Conservation (phyloP, 2,888 invertebrate genomes). For the Drosophila lacicola region DNA sequence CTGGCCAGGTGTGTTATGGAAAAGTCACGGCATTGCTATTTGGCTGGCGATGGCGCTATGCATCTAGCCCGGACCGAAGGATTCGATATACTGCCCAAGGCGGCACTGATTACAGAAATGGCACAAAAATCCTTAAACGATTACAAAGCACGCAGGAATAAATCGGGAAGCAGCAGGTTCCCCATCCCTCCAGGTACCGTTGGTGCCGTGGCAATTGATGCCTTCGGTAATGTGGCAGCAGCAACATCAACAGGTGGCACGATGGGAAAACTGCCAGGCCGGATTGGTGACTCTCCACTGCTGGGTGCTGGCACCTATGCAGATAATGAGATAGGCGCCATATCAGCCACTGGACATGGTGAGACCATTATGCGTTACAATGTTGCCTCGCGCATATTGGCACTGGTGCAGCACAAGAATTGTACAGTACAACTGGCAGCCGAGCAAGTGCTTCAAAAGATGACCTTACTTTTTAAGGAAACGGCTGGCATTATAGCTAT, state of each 20-base stretch:
- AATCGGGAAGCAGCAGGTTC: neutral
- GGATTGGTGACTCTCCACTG: constrained; percentile 91
- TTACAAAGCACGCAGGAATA: constrained; percentile 53
- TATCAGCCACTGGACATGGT: constrained; percentile 93
- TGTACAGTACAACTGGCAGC: constrained; percentile 88
- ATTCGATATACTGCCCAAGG: constrained; percentile 87
- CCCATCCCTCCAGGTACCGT: constrained; percentile 85
- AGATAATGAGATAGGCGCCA: constrained; percentile 89
- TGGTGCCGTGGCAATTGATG: constrained; percentile 92
- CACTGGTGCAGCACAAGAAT: constrained; percentile 87
- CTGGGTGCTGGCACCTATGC: constrained; percentile 91
- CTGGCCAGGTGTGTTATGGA: constrained; percentile 92
- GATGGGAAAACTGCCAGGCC: constrained; percentile 91
- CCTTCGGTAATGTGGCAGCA: constrained; percentile 89
- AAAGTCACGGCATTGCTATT: constrained; percentile 89
- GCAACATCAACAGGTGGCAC: constrained; percentile 95
- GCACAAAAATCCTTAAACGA: constrained; percentile 87
- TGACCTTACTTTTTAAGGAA: constrained; percentile 89
- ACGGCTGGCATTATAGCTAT: constrained; percentile 91
- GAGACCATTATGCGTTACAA: constrained; percentile 92
- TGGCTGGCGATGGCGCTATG: constrained; percentile 91
- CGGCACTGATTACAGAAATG: constrained; percentile 88
- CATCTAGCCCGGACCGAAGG: constrained; percentile 88
- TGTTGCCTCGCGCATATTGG: constrained; percentile 89
- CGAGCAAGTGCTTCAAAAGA: constrained; percentile 87